phyloP scores from a whole-genome alignment of 2,113 vertebrate genomes.

The Dromaius novaehollandiae region DNA sequence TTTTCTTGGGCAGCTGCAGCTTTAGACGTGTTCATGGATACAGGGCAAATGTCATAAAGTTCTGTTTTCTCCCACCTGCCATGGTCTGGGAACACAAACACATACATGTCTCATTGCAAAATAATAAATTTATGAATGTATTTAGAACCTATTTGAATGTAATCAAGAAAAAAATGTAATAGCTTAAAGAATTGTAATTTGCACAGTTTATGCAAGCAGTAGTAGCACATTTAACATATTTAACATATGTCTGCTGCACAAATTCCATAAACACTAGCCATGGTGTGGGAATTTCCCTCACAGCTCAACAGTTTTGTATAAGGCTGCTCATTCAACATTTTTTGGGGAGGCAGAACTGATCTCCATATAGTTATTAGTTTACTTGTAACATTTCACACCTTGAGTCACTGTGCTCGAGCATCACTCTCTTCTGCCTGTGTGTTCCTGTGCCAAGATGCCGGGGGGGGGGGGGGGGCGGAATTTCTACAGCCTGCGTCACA shows the following conservation, averaged over 20 bases:
- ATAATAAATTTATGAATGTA: not conserved
- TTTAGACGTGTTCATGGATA: not conserved
- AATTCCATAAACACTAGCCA: not conserved
- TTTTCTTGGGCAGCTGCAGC: not conserved
- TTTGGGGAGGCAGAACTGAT: not conserved
- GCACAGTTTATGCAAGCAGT: not conserved
- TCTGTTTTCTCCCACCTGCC: not conserved
- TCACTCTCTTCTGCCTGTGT: not conserved
- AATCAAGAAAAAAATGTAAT: not conserved
- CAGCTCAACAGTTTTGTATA: not conserved
- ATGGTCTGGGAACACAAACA: not conserved
- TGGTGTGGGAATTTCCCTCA: not conserved
- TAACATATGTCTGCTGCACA: not conserved
- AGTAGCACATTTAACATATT: not conserved
- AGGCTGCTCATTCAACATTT: not conserved
- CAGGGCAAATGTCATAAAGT: not conserved
- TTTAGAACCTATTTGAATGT: not conserved
- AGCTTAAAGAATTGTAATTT: not conserved
- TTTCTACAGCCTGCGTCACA: not conserved
- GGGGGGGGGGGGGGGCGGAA: not conserved
- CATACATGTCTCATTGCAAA: not conserved
- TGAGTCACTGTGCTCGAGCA: not conserved
- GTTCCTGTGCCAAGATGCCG: not conserved
- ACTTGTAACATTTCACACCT: not conserved
- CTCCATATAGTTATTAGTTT: not conserved